Evolutionary conservation across 1,140 invertebrate genomes (phyloP).

Genomic region (Nilaparvata lugens): DNA sequence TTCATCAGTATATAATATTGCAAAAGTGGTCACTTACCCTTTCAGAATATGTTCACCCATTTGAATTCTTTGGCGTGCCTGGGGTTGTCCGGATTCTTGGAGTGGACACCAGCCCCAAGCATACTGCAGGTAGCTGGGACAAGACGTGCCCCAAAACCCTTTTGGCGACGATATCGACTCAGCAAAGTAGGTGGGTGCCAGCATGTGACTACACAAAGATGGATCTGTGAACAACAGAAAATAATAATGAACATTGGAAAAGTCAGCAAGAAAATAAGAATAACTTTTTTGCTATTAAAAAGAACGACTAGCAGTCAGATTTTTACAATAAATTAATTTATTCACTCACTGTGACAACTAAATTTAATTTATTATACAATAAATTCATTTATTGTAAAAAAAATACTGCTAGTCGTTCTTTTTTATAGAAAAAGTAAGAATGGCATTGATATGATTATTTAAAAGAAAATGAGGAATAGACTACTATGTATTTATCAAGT

Average conservation of each 20-base stretch:
- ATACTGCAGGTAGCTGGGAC: slow-evolving; percentile 52
- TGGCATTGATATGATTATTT: too few species aligned
- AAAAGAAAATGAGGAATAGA: neutral
- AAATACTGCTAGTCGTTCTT: too few species aligned
- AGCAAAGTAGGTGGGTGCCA: slow-evolving; percentile 57
- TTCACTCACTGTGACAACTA: too few species aligned
- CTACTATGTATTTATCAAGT: too few species aligned
- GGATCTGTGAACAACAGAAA: slow-evolving; percentile 28
- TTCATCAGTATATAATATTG: neutral
- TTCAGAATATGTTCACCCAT: slow-evolving; percentile 27
- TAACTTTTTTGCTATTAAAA: too few species aligned
- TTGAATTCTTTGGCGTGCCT: slow-evolving; percentile 12
- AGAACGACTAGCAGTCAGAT: too few species aligned
- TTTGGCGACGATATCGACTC: slow-evolving; percentile 51
- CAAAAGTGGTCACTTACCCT: slow-evolving; percentile 23
- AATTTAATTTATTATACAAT: too few species aligned
- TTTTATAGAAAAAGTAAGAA: too few species aligned
- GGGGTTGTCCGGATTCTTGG: neutral
- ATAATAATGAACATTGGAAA: too few species aligned
- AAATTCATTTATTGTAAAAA: too few species aligned
- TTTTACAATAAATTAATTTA: too few species aligned
- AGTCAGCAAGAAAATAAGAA: too few species aligned
- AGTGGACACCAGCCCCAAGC: slow-evolving; percentile 45
- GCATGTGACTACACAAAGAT: slow-evolving; percentile 52
- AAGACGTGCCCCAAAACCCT: slow-evolving; percentile 64